These are phyloP conservation scores for Drosophila insularis DNA, from an alignment of 1,140 invertebrate genomes.

Conservation along the genomic window DNA sequence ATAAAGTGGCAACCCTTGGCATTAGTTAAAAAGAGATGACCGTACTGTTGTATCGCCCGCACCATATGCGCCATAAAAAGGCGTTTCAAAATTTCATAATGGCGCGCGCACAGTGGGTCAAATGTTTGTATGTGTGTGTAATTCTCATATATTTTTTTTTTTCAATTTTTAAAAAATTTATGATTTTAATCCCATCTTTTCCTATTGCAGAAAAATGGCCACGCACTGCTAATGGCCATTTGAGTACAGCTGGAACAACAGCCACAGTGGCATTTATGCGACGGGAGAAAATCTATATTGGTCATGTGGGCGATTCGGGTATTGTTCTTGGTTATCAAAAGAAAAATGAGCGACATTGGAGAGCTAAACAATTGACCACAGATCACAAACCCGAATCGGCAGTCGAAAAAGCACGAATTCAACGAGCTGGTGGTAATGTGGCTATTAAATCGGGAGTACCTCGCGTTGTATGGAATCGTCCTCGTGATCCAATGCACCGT, in stretches of 20 bases:
- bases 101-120: conserved; percentile 7
- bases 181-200: neutral
- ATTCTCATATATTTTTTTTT: neutral
- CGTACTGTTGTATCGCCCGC: neutral
- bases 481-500: conserved; percentile 86
- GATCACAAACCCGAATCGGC: conserved; percentile 98
- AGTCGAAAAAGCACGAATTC: conserved; percentile 93
- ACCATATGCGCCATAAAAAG: neutral
- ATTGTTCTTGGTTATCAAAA: conserved; percentile 94
- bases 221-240: conserved; percentile 94
- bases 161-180: neutral
- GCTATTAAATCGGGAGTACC: conserved; percentile 96
- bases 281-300: conserved; percentile 96
- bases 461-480: conserved; percentile 98
- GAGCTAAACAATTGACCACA: conserved; percentile 90
- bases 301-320: conserved; percentile 98
- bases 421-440: conserved; percentile 93
- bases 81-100: conserved; percentile 5
- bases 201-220: conserved; percentile 93
- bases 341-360: conserved; percentile 88
- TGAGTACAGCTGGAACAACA: conserved; percentile 98
- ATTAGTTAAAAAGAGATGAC: conserved; percentile 42
- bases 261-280: conserved; percentile 97
- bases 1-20: conserved; percentile 51
- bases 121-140: neutral